phyloP scores from a whole-genome alignment of 2,113 vertebrate species.

The Setophaga kirtlandii region DNA sequence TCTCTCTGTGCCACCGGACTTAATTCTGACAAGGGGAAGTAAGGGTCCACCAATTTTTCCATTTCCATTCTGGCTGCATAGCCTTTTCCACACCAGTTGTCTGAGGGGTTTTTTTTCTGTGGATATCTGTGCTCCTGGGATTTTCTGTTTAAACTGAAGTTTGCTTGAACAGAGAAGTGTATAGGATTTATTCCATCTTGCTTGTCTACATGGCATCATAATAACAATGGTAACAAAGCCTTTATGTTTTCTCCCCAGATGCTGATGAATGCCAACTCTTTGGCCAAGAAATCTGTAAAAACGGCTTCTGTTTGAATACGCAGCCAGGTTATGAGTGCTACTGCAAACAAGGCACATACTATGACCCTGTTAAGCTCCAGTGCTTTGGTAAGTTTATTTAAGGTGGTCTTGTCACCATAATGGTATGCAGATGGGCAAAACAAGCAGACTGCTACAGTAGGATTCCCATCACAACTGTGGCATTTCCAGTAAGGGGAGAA shows the following conservation, averaged over 20 bases:
- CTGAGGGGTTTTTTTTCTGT: background rate
- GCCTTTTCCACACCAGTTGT: background rate
- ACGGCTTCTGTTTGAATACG: conserved; percentile 90
- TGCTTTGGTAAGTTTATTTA: conserved; percentile 87
- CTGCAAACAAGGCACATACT: conserved; percentile 93
- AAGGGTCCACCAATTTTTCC: background rate
- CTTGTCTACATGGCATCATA: background rate
- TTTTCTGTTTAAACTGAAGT: background rate
- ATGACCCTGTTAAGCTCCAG: conserved; percentile 88
- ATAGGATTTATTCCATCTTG: background rate
- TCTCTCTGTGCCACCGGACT: background rate
- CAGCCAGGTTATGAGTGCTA: conserved; percentile 92
- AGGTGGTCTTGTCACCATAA: background rate
- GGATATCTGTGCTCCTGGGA: background rate
- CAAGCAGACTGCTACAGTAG: background rate
- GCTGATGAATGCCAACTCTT: conserved; percentile 94
- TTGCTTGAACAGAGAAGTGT: background rate
- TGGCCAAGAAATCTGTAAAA: conserved; percentile 93
- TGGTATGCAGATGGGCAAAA: conserved; percentile 36
- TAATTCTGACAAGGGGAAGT: background rate
- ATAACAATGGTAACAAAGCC: background rate
- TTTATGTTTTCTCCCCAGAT: conserved; percentile 75
- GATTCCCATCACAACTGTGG: background rate
- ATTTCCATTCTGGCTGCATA: background rate
- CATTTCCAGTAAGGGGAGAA: background rate